Conservation (phyloP, 2,888 invertebrate species). For the Acleris cristana region DNA sequence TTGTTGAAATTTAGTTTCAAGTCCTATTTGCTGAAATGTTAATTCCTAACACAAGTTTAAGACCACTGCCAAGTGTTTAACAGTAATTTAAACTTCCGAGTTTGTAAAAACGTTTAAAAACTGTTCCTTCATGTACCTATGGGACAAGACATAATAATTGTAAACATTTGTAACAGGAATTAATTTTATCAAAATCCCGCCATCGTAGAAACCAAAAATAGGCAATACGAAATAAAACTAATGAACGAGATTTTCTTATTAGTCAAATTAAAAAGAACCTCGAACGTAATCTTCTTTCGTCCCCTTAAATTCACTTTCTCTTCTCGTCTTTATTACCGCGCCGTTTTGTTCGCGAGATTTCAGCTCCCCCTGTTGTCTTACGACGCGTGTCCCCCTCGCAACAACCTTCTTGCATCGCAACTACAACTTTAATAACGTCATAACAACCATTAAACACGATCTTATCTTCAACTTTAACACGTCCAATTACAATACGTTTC, state of each 20-base stretch:
- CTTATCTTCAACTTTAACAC: slow-evolving; percentile 67
- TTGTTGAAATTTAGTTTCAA: slow-evolving; percentile 28
- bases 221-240: slow-evolving; percentile 46
- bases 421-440: slow-evolving; percentile 61
- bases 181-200: not conserved
- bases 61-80: not conserved
- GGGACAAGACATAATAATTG: too few species aligned
- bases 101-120: too few species aligned
- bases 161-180: not conserved
- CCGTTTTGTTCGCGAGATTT: slow-evolving; percentile 85
- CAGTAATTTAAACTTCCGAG: not conserved
- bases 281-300: slow-evolving; percentile 80
- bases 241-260: slow-evolving; percentile 64
- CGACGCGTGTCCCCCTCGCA: slow-evolving; percentile 76
- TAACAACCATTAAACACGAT: slow-evolving; percentile 63
- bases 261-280: slow-evolving; percentile 81
- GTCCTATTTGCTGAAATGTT: slow-evolving; percentile 5
- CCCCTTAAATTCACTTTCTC: slow-evolving; percentile 86
- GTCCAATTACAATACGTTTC: slow-evolving; percentile 68
- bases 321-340: slow-evolving; percentile 85
- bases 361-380: slow-evolving; percentile 74
- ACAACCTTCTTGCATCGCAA: slow-evolving; percentile 64
- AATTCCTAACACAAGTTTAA: not conserved
- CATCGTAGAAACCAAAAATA: slow-evolving; percentile 8
- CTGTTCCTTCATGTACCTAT: too few species aligned